Evolutionary conservation across 2,113 vertebrate genomes (phyloP).

Genomic region (Notarius quadriscutis): DNA sequence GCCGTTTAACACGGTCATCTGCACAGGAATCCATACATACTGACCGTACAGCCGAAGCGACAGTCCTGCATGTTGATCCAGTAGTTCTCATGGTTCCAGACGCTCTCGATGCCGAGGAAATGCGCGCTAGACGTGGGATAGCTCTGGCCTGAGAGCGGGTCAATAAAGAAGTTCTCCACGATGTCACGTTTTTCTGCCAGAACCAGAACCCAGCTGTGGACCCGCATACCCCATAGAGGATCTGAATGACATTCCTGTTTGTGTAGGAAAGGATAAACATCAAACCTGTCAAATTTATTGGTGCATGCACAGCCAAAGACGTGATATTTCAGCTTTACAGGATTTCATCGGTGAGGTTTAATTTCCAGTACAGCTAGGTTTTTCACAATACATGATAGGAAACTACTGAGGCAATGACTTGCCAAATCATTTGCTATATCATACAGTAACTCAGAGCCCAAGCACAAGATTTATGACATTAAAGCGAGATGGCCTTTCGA

Average conservation of each 20-base stretch:
- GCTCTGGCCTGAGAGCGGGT: conserved; percentile 78
- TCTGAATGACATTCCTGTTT: conserved; percentile 66
- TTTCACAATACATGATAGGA: not conserved
- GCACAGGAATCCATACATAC: conserved; percentile 16
- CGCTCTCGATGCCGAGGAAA: conserved; percentile 90
- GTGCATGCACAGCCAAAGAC: not conserved
- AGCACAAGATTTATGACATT: not conserved
- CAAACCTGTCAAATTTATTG: not conserved
- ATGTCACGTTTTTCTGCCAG: conserved; percentile 81
- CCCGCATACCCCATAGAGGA: conserved; percentile 75
- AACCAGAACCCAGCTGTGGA: conserved; percentile 92
- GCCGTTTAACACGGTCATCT: not conserved
- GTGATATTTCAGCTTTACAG: not conserved
- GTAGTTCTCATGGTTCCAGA: conserved; percentile 91
- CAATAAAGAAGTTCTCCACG: conserved; percentile 86
- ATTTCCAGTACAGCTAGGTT: not conserved
- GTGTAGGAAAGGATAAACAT: conserved; percentile 58
- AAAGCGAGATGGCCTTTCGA: not conserved
- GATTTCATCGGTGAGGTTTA: not conserved
- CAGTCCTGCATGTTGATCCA: conserved; percentile 96
- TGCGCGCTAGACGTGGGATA: conserved; percentile 65
- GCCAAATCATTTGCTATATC: not conserved
- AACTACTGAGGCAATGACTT: not conserved
- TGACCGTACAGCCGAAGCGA: conserved; percentile 77
- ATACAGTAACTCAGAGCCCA: not conserved